Base-by-base conservation (phyloP, 2,888 invertebrate genomes). In the Synergus itoensis region DNA sequence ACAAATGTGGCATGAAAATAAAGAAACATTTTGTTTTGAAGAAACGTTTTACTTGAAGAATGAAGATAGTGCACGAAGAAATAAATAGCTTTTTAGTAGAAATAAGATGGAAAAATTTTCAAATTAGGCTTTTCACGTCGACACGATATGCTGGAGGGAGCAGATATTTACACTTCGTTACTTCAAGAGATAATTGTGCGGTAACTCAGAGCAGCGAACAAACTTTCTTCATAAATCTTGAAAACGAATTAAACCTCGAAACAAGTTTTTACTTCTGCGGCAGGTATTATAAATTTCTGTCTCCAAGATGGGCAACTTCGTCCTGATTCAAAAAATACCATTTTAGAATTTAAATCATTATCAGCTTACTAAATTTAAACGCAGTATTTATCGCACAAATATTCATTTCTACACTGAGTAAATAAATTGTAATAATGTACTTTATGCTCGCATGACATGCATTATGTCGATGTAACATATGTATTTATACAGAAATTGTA, bases 151-250 rank as follows among this genome's bases (percentile, higher is more conserved):
- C 69, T 73, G n/a, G 18, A 67, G 11, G 18, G 14, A 28, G 28
- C 28, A 73, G 69, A 73, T 73, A 73, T 73, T 48, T 48, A 73
- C 48, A 73, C 69, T 73, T 73, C 36, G 69, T 73, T 73, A 73
- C 53, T 36, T 28, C 18, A 45, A n/a, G 48, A 73, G 69, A 73
- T 73, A 73, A 73, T 73, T 73, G 69, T 53, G 69, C 48, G 53
- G 69, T 48, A 73, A 73, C 43, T 67, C 67, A 73, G 43, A 21
- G 69, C 48, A 28, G 53, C 36, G 48, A 73, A 73, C 48, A 73
- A 73, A 73, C 69, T 73, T 73, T 73, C 69, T 73, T 73, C 69
- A 73, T 73, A 73, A 73, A 73, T 73, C 69, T 73, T 7, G 28
- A 53, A 73, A 73, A 28, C 69, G 53, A 73, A 73, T 73, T 73